These are phyloP conservation scores for Saimiri boliviensis DNA, from an alignment of 2,113 vertebrate species.

Conservation along the genomic window DNA sequence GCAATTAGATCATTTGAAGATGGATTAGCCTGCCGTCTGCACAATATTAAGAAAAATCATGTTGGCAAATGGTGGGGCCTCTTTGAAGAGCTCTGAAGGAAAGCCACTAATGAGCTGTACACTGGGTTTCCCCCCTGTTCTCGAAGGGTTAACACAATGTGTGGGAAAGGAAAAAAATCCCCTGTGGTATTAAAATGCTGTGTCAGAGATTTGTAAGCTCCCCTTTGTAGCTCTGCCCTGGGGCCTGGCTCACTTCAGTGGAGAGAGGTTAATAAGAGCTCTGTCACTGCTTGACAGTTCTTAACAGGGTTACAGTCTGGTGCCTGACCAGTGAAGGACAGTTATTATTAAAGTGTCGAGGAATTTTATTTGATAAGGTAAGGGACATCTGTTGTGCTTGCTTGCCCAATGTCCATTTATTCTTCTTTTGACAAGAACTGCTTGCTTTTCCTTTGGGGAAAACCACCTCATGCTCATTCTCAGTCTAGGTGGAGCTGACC, in stretches of 20 bases:
- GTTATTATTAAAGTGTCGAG: neutral
- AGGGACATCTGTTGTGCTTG: neutral
- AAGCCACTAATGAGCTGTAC: conserved; percentile 45
- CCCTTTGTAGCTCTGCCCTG: conserved; percentile 40
- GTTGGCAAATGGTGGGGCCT: conserved; percentile 46
- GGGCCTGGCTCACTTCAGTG: conserved; percentile 12
- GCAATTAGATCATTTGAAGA: conserved; percentile 73
- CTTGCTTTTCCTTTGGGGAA: neutral
- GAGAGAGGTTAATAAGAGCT: conserved; percentile 32
- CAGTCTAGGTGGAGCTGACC: neutral
- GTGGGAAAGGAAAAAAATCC: conserved; percentile 54
- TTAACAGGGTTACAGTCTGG: neutral
- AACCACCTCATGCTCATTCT: neutral
- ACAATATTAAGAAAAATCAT: conserved; percentile 66
- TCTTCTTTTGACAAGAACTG: neutral
- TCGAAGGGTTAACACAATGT: conserved; percentile 57
- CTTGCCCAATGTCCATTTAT: neutral
- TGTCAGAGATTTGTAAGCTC: conserved; percentile 51
- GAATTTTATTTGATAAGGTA: neutral
- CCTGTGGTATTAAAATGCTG: conserved; percentile 59
- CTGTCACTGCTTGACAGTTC: neutral
- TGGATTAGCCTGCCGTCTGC: conserved; percentile 64
- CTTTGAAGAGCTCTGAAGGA: conserved; percentile 63
- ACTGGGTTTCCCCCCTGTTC: neutral
- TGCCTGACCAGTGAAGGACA: neutral